Conservation (phyloP, 2,797 vertebrate genomes). For the Potorous gilbertii region DNA sequence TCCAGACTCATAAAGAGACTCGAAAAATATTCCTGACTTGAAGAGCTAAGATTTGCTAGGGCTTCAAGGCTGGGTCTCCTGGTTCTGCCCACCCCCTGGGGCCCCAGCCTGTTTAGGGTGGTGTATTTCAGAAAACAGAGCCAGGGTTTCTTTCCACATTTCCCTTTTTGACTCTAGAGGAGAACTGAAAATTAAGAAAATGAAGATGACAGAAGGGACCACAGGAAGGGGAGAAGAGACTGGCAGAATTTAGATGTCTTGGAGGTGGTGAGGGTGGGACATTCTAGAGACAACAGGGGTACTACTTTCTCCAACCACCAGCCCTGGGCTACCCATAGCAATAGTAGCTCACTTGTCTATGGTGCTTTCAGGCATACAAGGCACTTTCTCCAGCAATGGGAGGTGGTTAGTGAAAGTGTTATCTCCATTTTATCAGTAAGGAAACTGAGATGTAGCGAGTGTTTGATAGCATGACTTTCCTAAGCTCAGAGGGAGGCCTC, state of each 20-base stretch:
- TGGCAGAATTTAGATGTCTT: background rate
- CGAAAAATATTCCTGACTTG: background rate
- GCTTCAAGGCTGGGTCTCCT: background rate
- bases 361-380: background rate
- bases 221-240: background rate
- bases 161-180: background rate
- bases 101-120: background rate
- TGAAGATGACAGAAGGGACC: background rate
- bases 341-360: background rate
- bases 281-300: background rate
- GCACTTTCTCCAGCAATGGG: background rate
- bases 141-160: background rate
- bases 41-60: background rate
- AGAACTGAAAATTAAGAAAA: background rate
- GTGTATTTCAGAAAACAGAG: background rate
- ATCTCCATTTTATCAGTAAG: background rate
- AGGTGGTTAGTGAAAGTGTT: background rate
- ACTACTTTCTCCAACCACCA: background rate
- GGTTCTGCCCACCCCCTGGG: background rate
- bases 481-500: background rate
- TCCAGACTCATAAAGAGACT: background rate
- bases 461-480: background rate
- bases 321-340: background rate
- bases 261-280: background rate
- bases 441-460: background rate